phyloP scores from a whole-genome alignment of 1,140 invertebrate species.

The Leptinotarsa defecta region DNA sequence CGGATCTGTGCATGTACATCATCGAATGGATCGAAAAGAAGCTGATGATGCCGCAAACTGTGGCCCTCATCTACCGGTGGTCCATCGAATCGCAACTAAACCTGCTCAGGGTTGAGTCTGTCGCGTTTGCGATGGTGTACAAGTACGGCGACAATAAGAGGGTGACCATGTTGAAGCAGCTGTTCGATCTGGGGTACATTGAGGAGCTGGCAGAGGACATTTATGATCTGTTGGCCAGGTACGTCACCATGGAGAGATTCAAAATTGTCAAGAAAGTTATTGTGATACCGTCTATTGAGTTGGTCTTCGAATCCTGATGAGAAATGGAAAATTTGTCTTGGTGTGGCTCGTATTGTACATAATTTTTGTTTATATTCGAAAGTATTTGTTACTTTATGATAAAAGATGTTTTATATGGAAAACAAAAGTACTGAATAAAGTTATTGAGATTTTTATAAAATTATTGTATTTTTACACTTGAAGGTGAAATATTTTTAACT shows the following conservation, averaged over 20 bases:
- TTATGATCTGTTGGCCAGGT: conserved; percentile 41
- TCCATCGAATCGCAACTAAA: conserved; percentile 63
- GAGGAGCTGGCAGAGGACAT: conserved; percentile 51
- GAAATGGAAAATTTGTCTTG: too few relatives aligned
- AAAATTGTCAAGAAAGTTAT: too few relatives aligned
- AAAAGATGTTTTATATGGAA: too few relatives aligned
- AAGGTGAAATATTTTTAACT: too few relatives aligned
- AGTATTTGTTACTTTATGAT: too few relatives aligned
- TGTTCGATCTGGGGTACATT: conserved; percentile 48
- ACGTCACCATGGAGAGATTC: conserved; percentile 21
- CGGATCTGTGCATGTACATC: conserved; percentile 61
- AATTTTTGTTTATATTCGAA: too few relatives aligned
- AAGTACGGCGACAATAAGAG: conserved; percentile 57
- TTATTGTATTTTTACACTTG: too few relatives aligned
- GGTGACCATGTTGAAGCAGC: conserved; percentile 47
- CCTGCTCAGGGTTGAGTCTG: conserved; percentile 61
- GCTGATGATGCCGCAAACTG: conserved; percentile 55
- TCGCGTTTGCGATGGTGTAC: conserved; percentile 60
- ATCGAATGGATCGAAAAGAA: conserved; percentile 61
- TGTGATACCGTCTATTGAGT: too few relatives aligned
- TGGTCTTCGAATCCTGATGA: too few relatives aligned
- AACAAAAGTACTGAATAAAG: too few relatives aligned
- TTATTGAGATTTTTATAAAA: too few relatives aligned
- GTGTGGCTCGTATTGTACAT: too few relatives aligned
- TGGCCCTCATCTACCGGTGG: conserved; percentile 62